Percentiles rank a stretch among this genome's conserved stretches.
Conservation (phyloP, 2,888 invertebrate genomes). For the Drosophila neotestacea region DNA sequence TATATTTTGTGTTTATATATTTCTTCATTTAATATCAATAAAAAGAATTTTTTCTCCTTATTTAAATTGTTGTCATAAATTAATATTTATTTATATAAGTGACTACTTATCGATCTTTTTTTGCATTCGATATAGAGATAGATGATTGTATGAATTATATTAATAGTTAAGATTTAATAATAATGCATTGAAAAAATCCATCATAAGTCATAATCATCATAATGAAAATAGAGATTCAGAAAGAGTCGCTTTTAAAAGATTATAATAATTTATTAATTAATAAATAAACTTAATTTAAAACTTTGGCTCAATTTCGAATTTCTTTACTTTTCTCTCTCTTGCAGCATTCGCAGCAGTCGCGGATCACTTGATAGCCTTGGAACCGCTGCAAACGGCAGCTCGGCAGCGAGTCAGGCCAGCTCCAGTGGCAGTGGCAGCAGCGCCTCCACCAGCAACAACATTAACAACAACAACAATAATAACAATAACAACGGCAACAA, state of each 20-base stretch:
- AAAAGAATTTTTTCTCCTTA: too few species aligned
- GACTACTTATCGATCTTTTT: background rate
- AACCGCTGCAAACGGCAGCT: constrained; percentile 83
- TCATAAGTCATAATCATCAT: too few species aligned
- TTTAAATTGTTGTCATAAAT: too few species aligned
- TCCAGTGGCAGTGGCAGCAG: constrained; percentile 63
- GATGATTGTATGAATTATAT: too few species aligned
- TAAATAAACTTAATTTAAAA: too few species aligned
- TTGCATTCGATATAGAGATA: too few species aligned
- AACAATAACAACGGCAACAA: constrained; percentile 35
- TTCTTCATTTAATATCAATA: background rate
- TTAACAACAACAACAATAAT: constrained; percentile 53
- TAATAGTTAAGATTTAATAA: too few species aligned
- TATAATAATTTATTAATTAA: too few species aligned
- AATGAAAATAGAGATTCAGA: too few species aligned
- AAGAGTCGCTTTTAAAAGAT: too few species aligned
- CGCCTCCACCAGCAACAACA: constrained; percentile 55
- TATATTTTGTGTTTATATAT: background rate
- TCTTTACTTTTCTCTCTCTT: background rate
- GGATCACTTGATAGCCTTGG: constrained; percentile 85
- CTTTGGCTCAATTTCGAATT: too few species aligned
- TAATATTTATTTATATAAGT: background rate
- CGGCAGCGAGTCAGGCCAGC: constrained; percentile 83
- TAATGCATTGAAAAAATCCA: too few species aligned
- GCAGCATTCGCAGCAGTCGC: constrained; percentile 85